Conservation (phyloP, 2,113 vertebrate species). For the Grantiella picta region DNA sequence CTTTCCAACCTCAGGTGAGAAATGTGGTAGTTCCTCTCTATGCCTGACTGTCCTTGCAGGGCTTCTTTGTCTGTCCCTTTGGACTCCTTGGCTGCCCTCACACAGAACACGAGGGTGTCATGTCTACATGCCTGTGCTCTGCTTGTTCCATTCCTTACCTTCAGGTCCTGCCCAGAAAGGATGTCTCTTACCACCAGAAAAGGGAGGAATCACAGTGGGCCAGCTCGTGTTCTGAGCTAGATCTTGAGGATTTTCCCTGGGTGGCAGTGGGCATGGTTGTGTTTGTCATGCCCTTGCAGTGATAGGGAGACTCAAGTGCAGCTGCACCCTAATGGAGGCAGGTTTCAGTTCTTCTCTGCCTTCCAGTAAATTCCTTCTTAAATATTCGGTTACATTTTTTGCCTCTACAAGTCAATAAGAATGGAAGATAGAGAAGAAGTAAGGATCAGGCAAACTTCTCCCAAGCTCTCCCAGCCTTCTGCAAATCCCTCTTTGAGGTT, state of each 20-base stretch:
- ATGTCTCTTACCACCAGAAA: not conserved
- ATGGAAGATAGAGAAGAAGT: not conserved
- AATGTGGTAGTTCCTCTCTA: not conserved
- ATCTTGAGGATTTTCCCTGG: not conserved
- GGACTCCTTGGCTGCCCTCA: not conserved
- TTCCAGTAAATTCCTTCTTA: not conserved
- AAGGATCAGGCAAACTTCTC: not conserved
- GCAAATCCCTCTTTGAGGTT: not conserved
- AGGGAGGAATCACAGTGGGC: not conserved
- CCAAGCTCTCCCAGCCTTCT: not conserved
- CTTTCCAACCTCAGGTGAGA: not conserved
- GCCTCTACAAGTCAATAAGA: not conserved
- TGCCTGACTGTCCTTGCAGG: not conserved
- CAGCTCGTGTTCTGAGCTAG: not conserved
- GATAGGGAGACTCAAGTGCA: not conserved
- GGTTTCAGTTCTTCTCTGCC: not conserved
- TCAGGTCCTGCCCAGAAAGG: not conserved
- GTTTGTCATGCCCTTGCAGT: not conserved
- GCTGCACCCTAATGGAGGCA: not conserved
- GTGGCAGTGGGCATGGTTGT: not conserved
- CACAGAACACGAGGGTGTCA: not conserved
- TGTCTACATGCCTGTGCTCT: not conserved
- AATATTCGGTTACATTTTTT: not conserved
- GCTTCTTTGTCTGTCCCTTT: not conserved
- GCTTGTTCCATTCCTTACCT: rapidly evolving